Evolutionary conservation across 1,140 invertebrate species (phyloP), one percentile per base, ranked within the genome.

Genomic region (Phenacoccus solenopsis): DNA sequence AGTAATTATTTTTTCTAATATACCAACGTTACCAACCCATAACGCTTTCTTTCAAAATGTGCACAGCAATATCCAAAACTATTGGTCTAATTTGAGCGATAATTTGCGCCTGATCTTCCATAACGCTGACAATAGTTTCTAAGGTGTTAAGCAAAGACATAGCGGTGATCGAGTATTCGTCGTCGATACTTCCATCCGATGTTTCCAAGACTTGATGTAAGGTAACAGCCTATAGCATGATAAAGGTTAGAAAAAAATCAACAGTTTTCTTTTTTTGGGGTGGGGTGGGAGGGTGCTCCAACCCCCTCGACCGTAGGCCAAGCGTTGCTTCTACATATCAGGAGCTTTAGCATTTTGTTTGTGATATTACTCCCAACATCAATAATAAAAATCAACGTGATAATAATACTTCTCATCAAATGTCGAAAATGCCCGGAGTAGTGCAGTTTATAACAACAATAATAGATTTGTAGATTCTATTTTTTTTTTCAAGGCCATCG

Each of bases 121-220:
- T 95, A 7, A 97, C 93, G 73, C 86, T 90, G 0, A 98, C 79
- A 57, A 99, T 84, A 0, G 94, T 98, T 80, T 98, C 94, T 78
- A 99, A 93, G 1, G 97, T 98, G 77, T 94, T 97, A 1, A 99
- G 81, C 1, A 98, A 82, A 64, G 95, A 96, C 90, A 99, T 97
- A 1, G 96, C 94, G 12, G 94, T 94, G 61, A 98, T 96, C 16
- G 94, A 93, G 76, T 97, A 98, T 76, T 99, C 96, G 77, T 98
- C 95, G 16, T 69, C 38, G 20, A 69, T 57, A 1, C 68, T 35
- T 35, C 68, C 68, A 22, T 94, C 93, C 74, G 93, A 90, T 1
- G 88, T 90, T 74, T 85, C 83, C 61, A 96, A 81, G 4, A 98
- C 84, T 80, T 93, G 87, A 73, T 87, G 90, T 76, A 98, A 97